Evolutionary conservation across 1,140 invertebrate genomes (phyloP).

Genomic region (Hyles euphorbiae): DNA sequence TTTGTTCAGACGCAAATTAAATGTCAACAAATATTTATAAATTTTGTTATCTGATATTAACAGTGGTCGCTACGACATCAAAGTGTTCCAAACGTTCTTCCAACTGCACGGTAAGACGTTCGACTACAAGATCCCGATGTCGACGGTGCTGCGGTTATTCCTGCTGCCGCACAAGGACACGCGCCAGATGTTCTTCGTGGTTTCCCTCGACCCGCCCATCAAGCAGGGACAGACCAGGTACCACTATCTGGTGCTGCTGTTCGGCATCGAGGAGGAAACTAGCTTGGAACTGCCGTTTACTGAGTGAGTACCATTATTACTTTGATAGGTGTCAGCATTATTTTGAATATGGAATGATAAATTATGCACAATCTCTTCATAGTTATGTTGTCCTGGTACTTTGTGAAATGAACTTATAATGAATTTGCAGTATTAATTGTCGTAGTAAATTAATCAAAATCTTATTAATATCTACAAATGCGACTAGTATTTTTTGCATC

Average conservation of each 20-base stretch:
- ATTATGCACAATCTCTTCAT: too few relatives aligned
- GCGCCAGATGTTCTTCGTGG: constrained; percentile 99
- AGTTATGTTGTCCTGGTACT: too few relatives aligned
- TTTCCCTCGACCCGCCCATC: constrained; percentile 98
- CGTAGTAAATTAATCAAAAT: too few relatives aligned
- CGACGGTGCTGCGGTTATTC: constrained; percentile 95
- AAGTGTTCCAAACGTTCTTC: constrained; percentile 97
- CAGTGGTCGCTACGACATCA: constrained; percentile 99
- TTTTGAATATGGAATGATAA: too few relatives aligned
- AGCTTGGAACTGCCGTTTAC: constrained; percentile 94
- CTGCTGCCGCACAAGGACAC: constrained; percentile 97
- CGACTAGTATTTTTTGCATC: too few relatives aligned
- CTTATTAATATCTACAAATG: too few relatives aligned
- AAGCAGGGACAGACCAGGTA: constrained; percentile 99
- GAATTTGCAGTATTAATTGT: too few relatives aligned
- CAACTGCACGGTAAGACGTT: constrained; percentile 99
- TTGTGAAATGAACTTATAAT: too few relatives aligned
- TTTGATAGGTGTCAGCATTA: too few relatives aligned
- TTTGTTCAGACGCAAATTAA: too few relatives aligned
- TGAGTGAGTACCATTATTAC: constrained; percentile 80
- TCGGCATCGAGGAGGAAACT: constrained; percentile 95
- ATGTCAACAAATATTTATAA: not conserved
- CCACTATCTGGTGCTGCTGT: constrained; percentile 96
- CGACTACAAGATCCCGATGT: constrained; percentile 99
- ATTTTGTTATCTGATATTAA: constrained; percentile 24